Evolutionary conservation across 2,888 invertebrate species (phyloP), one percentile per base, ranked within the genome.

Genomic region (Liopterus haemorrhoidalis): DNA sequence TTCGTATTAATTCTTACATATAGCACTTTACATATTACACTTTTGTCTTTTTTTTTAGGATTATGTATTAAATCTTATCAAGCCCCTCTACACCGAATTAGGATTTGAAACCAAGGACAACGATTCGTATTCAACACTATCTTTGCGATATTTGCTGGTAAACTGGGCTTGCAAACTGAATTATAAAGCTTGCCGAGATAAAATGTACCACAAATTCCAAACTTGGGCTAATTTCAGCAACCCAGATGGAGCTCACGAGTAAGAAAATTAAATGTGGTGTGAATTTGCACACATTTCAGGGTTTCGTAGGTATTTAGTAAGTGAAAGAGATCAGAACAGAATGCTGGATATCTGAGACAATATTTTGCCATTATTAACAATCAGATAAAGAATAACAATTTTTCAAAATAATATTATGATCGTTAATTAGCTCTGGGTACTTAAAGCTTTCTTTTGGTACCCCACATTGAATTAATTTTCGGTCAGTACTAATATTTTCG

Each of bases 121-220:
- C 0, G 74, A 74, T 35, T 70, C 75, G 28, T 14, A 14, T 9
- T 16, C 18, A 6, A 12, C 12, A 22, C 32, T n/a, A 11, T 20
- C 38, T 33, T 64, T 81, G 5, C 70, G 77, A 41, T 70, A 71
- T 50, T 72, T 73, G 55, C 62, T 81, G 0, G 70, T 78, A 1
- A 66, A 69, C 52, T 75, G 75, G 67, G 78, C 79, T 41, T 82
- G 82, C 47, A 66, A 70, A 38, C 68, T 76, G 18, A 73, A 75
- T 49, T 63, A 75, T 1, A 64, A 71, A 8, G 65, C 73, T 1
- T 82, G 82, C 43, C 57, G 76, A 4, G 52, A 59, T 24, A 78
- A 77, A 77, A 75, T 75, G 0, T 54, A 61, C 33, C 56, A 57
- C 0, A 63, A 71, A 56, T 76, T 72, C 58, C 54, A 61, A 8